A percentile compares a stretch with the other conserved stretches of the same genome.
These are phyloP conservation scores for Tauraco erythrolophus DNA, from an alignment of 2,113 vertebrate genomes.

Conservation along the genomic window DNA sequence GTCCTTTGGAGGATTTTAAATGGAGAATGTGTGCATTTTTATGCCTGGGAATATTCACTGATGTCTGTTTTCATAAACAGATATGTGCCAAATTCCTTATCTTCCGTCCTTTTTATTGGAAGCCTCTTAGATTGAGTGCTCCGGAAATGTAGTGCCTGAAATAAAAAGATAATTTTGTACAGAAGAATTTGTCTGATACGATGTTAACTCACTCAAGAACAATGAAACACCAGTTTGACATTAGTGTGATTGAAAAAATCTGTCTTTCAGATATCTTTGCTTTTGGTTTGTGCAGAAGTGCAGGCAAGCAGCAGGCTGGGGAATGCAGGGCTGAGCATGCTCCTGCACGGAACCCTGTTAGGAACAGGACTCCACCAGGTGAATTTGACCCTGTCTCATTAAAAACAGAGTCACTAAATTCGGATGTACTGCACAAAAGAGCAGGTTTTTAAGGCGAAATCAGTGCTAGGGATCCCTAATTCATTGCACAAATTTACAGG, in stretches of 20 bases:
- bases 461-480: background rate
- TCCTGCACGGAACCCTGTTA: background rate
- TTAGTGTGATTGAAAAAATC: background rate
- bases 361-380: background rate
- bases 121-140: conserved; percentile 20
- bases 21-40: background rate
- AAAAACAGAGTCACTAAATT: background rate
- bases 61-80: conserved; percentile 36
- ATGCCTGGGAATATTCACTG: conserved; percentile 21
- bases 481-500: background rate
- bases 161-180: conserved; percentile 9
- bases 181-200: background rate
- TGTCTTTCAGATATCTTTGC: conserved; percentile 1
- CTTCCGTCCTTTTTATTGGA: conserved; percentile 20
- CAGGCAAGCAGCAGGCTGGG: background rate
- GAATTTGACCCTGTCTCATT: background rate
- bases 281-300: background rate
- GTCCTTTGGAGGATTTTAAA: conserved; percentile 46
- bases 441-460: background rate
- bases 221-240: background rate
- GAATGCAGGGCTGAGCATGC: fast-evolving
- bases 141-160: background rate
- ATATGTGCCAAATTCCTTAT: conserved; percentile 40
- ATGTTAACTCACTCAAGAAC: background rate
- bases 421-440: background rate